A percentile compares a stretch with the other conserved stretches of the same genome.
Evolutionary conservation across 2,888 invertebrate species (phyloP).

Genomic region (Pseudanteris insignis): DNA sequence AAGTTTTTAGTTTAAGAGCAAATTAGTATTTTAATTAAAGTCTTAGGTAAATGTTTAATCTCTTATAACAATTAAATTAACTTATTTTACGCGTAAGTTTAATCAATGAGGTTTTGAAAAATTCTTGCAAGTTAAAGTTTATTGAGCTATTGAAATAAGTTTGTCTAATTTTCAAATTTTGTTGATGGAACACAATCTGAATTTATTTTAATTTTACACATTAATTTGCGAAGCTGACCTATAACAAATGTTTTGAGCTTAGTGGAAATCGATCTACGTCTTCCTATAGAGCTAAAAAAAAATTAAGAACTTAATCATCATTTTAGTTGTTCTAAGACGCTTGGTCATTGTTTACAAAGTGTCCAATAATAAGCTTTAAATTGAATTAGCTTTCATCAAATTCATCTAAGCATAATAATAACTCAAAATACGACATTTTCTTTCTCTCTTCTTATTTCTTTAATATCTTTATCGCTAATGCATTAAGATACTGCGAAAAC

Average conservation of each 20-base stretch:
- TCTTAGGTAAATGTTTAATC: no score
- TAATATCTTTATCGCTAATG: no score
- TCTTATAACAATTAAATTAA: no score
- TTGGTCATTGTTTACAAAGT: slow-evolving; percentile 31
- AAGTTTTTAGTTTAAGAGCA: no score
- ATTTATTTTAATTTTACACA: no score
- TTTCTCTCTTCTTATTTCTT: not conserved
- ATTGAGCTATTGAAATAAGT: not conserved
- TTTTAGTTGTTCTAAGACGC: slow-evolving; percentile 24
- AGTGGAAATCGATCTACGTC: slow-evolving; percentile 36
- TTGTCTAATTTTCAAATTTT: not conserved
- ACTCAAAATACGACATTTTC: not conserved
- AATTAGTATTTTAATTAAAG: no score
- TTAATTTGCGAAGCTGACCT: slow-evolving; percentile 25
- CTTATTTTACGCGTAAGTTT: no score
- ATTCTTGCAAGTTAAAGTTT: no score
- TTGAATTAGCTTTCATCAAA: no score
- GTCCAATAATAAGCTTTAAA: slow-evolving; percentile 1
- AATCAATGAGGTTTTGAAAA: no score
- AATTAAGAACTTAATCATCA: slow-evolving; percentile 22
- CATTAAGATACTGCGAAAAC: slow-evolving; percentile 22
- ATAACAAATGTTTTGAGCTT: slow-evolving; percentile 30
- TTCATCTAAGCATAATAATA: no score
- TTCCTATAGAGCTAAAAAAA: slow-evolving; percentile 36
- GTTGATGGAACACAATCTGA: slow-evolving; percentile 12